phyloP scores from a whole-genome alignment of 2,888 invertebrate genomes.

The Melanargia galathea region DNA sequence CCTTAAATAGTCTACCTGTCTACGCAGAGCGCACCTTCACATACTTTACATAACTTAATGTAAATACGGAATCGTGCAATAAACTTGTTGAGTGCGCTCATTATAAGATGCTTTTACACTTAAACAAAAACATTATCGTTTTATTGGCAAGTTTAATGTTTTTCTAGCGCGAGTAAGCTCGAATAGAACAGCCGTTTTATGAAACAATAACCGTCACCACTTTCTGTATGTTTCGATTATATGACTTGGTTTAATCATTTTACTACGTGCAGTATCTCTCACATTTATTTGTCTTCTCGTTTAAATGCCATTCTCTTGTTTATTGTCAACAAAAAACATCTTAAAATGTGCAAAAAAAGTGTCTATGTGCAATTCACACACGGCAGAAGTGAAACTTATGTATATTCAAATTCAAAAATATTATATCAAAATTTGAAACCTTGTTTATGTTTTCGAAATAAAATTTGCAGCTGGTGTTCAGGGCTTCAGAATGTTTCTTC shows the following conservation, averaged over 20 bases:
- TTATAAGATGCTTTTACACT: slow-evolving; percentile 23
- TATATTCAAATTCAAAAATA: no score
- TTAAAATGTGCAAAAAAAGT: no score
- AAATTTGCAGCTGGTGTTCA: no score
- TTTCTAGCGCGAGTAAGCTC: slow-evolving; percentile 12
- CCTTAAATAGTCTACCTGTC: slow-evolving; percentile 26
- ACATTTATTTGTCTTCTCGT: neutral
- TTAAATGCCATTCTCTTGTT: neutral
- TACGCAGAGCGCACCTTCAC: slow-evolving; percentile 23
- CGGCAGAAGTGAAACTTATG: no score
- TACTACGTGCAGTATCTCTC: no score
- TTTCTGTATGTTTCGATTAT: neutral
- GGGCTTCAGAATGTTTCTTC: no score
- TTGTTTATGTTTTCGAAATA: no score
- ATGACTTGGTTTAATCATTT: neutral
- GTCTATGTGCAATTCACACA: no score
- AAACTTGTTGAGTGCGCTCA: slow-evolving; percentile 25
- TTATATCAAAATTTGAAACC: no score
- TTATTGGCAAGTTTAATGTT: slow-evolving; percentile 7
- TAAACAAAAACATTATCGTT: slow-evolving; percentile 12
- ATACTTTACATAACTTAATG: slow-evolving; percentile 23
- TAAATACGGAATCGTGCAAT: slow-evolving; percentile 27
- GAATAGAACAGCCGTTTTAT: slow-evolving; percentile 11
- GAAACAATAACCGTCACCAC: neutral
- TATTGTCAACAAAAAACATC: no score